Evolutionary conservation across 2,888 invertebrate genomes (phyloP), one percentile per base, ranked within the genome.

Genomic region (Operophtera brumata): DNA sequence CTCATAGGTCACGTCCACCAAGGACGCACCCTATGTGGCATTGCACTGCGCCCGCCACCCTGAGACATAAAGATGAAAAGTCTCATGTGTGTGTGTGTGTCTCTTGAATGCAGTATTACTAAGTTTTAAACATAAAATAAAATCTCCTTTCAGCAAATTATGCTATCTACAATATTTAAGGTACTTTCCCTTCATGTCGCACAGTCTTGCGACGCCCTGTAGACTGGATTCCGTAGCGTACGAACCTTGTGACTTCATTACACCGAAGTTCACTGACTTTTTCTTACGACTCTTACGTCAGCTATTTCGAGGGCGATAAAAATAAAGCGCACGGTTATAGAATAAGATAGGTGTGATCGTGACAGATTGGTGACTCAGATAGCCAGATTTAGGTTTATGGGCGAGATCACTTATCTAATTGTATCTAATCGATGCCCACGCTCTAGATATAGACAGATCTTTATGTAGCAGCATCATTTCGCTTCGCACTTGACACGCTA

Each of bases 201-300:
- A n/a, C n/a, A n/a, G n/a, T n/a, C n/a, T n/a, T n/a, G 71, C 71
- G 71, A 65, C 74, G 80, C 76, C 78, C 78, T 71, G 73, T 69
- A 75, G 80, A 72, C 74, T 57, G 72, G 70, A 74, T 68, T 67
- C 74, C 61, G 59, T 61, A 54, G 68, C 66, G 69, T 67, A 67
- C 69, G 67, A 73, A 70, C 65, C 66, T 20, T 67, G 76, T 76
- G 73, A 79, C 75, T 78, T 74, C 69, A 77, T 77, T 77, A 71
- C n/a, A n/a, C 70, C 62, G 65, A 71, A 70, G 77, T 76, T 77
- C 73, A 71, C 74, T 74, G 77, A 71, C 71, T 73, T 70, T 71
- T 67, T 70, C 47, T 69, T 69, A 65, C 61, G 64, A 67, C 70
- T 54, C 40, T 54, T 54, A 54, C 54, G 70, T 59, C 60, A 66